Evolutionary conservation across 2,888 invertebrate species (phyloP).

Genomic region (Hyppa rectilinea): DNA sequence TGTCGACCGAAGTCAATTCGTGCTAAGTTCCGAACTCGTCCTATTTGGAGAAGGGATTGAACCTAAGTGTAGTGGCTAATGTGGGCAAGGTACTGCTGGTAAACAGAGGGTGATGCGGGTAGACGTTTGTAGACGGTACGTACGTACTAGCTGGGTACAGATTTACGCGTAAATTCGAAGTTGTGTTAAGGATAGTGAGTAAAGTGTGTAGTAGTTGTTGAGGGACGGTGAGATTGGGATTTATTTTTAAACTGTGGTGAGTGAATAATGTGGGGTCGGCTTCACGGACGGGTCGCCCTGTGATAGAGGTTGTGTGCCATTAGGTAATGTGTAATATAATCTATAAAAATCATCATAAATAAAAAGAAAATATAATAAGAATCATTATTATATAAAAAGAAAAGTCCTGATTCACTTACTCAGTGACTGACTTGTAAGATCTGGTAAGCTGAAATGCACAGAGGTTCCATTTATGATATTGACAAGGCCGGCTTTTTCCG

Average conservation of each 20-base stretch:
- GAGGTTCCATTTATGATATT: neutral
- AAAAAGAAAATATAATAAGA: too few relatives aligned
- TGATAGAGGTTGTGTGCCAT: too few relatives aligned
- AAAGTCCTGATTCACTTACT: neutral
- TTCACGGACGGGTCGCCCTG: too few relatives aligned
- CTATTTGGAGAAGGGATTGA: slow-evolving; percentile 72
- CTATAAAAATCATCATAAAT: too few relatives aligned
- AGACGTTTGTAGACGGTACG: slow-evolving; percentile 66
- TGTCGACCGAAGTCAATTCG: slow-evolving; percentile 66
- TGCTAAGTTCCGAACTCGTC: slow-evolving; percentile 52
- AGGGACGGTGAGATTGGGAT: neutral
- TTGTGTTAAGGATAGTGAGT: slow-evolving; percentile 12
- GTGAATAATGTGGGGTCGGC: neutral
- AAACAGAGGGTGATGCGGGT: slow-evolving; percentile 73
- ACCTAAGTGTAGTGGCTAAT: slow-evolving; percentile 67
- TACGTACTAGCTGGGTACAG: slow-evolving; percentile 49
- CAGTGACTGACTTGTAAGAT: neutral
- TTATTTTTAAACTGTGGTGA: neutral
- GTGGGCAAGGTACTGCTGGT: slow-evolving; percentile 67
- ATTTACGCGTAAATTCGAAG: slow-evolving; percentile 61
- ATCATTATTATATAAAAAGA: neutral
- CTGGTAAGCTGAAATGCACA: neutral
- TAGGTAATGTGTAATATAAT: neutral
- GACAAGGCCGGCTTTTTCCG: neutral
- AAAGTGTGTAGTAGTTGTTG: slow-evolving; percentile 18